Percentiles rank a stretch among this genome's conserved stretches.
phyloP scores from a whole-genome alignment of 1,140 invertebrate genomes.

The Paracyclopina nana region DNA sequence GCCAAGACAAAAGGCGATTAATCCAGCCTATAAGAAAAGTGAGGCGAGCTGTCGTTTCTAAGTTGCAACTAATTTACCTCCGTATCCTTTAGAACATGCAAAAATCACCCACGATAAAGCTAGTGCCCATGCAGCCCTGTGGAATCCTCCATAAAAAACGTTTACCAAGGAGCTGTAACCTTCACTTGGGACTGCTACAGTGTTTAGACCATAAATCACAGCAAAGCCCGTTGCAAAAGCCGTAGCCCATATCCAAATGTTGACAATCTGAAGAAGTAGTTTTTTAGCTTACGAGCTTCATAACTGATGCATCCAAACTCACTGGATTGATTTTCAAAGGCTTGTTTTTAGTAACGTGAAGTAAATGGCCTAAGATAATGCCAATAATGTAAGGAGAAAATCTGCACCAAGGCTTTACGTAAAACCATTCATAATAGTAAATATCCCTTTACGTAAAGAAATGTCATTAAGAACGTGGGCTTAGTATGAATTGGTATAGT shows the following conservation, averaged over 20 bases:
- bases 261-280: not conserved
- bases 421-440: too few relatives aligned
- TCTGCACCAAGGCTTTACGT: slow-evolving; percentile 2
- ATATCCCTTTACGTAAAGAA: too few relatives aligned
- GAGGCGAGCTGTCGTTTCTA: too few relatives aligned
- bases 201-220: not conserved
- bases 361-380: not conserved
- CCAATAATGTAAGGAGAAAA: not conserved
- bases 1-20: too few relatives aligned
- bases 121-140: slow-evolving; percentile 38
- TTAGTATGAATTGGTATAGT: too few relatives aligned
- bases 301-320: not conserved
- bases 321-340: slow-evolving; percentile 1
- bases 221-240: not conserved
- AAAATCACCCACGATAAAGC: slow-evolving; percentile 42
- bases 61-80: too few relatives aligned
- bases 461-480: too few relatives aligned
- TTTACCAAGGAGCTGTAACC: slow-evolving; percentile 26
- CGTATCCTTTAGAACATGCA: slow-evolving; percentile 35
- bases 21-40: too few relatives aligned
- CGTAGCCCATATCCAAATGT: not conserved
- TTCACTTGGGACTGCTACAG: not conserved
- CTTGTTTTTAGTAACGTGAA: not conserved
- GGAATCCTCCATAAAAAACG: slow-evolving; percentile 39
- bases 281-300: not conserved